phyloP scores from a whole-genome alignment of 1,140 invertebrate genomes.

The Tetramorium simillimum region DNA sequence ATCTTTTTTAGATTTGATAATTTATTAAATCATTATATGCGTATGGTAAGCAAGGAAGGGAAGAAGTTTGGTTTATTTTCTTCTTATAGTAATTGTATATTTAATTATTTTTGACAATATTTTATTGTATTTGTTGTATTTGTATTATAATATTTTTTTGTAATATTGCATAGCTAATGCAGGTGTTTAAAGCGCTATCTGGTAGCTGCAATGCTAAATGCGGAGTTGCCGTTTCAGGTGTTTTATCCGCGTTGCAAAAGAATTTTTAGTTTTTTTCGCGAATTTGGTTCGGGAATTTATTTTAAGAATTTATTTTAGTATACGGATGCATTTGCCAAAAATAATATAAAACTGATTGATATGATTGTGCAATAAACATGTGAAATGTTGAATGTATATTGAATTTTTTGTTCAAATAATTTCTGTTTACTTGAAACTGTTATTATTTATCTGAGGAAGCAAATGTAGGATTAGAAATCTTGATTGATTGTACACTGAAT shows the following conservation, averaged over 20 bases:
- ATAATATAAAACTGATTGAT: neutral
- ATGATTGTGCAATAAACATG: neutral
- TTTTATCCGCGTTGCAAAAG: neutral
- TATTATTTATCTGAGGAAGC: neutral
- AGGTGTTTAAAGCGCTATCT: conserved; percentile 24
- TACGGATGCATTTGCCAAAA: neutral
- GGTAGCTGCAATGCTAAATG: neutral
- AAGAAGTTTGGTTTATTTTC: neutral
- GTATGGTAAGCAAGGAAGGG: neutral
- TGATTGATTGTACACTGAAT: neutral
- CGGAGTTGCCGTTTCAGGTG: neutral
- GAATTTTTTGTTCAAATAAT: neutral
- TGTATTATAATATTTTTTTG: neutral
- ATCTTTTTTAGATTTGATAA: too few relatives aligned
- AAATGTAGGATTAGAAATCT: neutral
- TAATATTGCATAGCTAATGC: neutral
- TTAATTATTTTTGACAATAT: neutral
- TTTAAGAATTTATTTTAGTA: neutral
- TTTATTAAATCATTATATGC: too few relatives aligned
- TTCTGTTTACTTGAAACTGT: neutral
- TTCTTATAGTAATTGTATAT: neutral
- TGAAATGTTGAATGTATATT: neutral
- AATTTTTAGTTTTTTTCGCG: neutral
- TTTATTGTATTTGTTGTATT: neutral
- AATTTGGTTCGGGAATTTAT: neutral